phyloP scores from a whole-genome alignment of 2,888 invertebrate species.

The Choristoneura rosaceana region DNA sequence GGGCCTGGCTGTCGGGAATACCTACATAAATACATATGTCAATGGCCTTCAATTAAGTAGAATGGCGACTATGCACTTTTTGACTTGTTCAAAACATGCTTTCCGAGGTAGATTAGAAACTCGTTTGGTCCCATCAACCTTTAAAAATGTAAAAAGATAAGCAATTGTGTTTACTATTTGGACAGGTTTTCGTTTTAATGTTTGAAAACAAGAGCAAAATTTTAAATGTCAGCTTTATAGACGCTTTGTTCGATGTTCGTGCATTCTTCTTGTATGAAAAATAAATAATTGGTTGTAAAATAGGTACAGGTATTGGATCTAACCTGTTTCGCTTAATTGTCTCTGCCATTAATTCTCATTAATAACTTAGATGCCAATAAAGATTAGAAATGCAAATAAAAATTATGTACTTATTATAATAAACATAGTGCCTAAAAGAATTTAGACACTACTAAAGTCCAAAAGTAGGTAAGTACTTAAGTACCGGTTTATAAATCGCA shows the following conservation, averaged over 20 bases:
- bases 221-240: slow-evolving; percentile 25
- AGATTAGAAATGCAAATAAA: no score
- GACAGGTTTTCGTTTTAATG: slow-evolving; percentile 15
- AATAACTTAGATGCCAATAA: not conserved
- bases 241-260: not conserved
- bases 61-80: not conserved
- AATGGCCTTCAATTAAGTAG: not conserved
- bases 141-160: slow-evolving; percentile 4
- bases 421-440: no score
- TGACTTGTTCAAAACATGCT: slow-evolving; percentile 17
- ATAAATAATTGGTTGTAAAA: not conserved
- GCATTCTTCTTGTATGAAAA: not conserved
- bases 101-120: slow-evolving; percentile 11
- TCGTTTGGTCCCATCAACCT: slow-evolving; percentile 1
- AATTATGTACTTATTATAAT: no score
- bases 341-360: not conserved
- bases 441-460: no score
- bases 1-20: not conserved
- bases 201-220: slow-evolving; percentile 11
- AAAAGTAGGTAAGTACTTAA: no score
- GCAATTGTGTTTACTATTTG: slow-evolving; percentile 12
- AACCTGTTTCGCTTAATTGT: no score
- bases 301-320: not conserved
- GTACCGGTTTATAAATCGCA: no score
- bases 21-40: no score